Evolutionary conservation across 35 echinoderm and acorn worm species (phyloP), one percentile per base, ranked within the genome.

Genomic region (Stichopus chloronotus): DNA sequence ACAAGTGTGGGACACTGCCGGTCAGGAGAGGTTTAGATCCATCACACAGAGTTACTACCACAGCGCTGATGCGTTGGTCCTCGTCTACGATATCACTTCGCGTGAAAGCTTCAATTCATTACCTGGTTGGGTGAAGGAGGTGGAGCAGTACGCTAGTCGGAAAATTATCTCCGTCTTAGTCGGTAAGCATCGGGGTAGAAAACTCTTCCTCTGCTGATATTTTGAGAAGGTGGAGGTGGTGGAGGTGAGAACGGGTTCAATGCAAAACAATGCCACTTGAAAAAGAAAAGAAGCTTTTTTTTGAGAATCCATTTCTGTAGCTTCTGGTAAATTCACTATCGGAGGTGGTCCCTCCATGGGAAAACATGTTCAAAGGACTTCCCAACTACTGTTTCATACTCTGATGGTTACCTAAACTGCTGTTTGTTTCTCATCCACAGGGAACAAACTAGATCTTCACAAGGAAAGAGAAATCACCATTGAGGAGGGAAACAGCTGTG

Each of bases 21-120:
- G 97, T 19, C 97, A 99, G 77, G 97, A 99, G 65, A 86, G 97
- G 20, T 99, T 99, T 72, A 95, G 97, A 22, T 99, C 97, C 19
- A 99, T 99, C 57, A 99, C 97, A 56, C 97, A 99, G 92, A 99
- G 97, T 79, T 99, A 99, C 81, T 99, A 99, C 90, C 95, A 96
- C 71, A 99, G 97, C 82, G 97, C 97, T 71, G 97, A 99, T 90
- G 97, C 97, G 19, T 79, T 99, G 14, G 97, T 99, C 4, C 83
- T 99, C 5, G 97, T 99, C 88, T 99, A 96, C 80, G 97, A 99
- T 90, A 95, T 99, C 72, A 99, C 97, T 19, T 96, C 97, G 14
- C 90, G 88, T 82, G 97, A 99, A 76, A 99, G 95, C 90, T 99
- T 96, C 76, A 99, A 96, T 83, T 82, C 95, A 4, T 74, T 99